Evolutionary conservation across 1,140 invertebrate genomes (phyloP), one percentile per base, ranked within the genome.

Genomic region (Nephotettix cincticeps): DNA sequence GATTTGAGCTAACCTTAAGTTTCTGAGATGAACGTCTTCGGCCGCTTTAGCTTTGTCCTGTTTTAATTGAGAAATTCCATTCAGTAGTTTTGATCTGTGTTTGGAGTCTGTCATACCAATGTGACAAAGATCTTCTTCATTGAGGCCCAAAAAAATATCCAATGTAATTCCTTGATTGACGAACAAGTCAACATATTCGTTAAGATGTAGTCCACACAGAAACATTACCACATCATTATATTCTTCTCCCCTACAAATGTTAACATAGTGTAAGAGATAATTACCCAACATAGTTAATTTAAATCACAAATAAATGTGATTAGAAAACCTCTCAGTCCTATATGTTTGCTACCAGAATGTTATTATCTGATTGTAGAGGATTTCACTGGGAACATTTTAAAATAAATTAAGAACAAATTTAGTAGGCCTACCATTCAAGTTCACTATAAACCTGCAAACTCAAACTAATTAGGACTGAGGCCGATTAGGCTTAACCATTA

Each of bases 81-180:
- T 4, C 14, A 61, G 56, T 25, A 61, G 23, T 9, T 6, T 21
- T 9, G 56, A 21, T 28, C 56, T 25, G 25, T 61, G 56, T 61
- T 61, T 25, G 25, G 56, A 25, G 25, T 61, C 27, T 27, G 56
- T 61, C 56, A 61, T 61, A 2, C 56, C 56, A 23, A 61, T 61
- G 56, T 61, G 56, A 61, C 56, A 61, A 11, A 61, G 25, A 61
- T 61, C 56, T 6, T 61, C 56, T n/a, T 61, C 56, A 61, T 9
- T 61, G 4, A 61, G 56, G 56, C 28, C 4, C 27, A 25, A n/a
- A n/a, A 61, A 61, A 27, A 61, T 61, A 9, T 61, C 56, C 56
- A 61, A 28, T 3, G 21, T 61, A 6, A 61, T 61, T 21, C 56
- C 56, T n/a, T 61, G 56, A n/a, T 29, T 13, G 13, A 61, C 56